Conservation (phyloP, 2,888 invertebrate genomes). For the Ophonus ardosiacus region DNA sequence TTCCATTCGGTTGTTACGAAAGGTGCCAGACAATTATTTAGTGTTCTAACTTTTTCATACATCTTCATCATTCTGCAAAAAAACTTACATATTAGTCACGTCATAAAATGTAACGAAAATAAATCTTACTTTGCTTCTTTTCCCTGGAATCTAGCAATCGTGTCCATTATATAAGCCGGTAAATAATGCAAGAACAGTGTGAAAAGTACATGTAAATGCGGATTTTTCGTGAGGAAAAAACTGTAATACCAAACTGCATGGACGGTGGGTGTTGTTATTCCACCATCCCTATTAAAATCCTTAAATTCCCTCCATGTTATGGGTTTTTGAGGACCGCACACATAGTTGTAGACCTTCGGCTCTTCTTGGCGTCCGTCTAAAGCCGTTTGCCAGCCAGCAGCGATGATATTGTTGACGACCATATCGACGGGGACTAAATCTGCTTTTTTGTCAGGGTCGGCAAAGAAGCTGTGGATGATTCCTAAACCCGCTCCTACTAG, state of each 20-base stretch:
- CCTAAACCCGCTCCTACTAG: constrained; percentile 86
- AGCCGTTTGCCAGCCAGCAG: constrained; percentile 78
- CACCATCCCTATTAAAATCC: constrained; percentile 77
- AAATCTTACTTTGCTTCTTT: constrained; percentile 77
- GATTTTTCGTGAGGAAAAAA: constrained; percentile 80
- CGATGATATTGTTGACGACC: constrained; percentile 85
- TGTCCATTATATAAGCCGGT: constrained; percentile 80
- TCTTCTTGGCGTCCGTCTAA: constrained; percentile 67
- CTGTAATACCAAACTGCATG: constrained; percentile 83
- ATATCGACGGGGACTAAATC: constrained; percentile 90
- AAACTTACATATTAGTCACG: not conserved
- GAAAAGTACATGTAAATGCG: constrained; percentile 79
- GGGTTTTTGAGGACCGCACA: constrained; percentile 88
- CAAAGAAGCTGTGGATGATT: constrained; percentile 83
- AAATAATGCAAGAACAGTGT: constrained; percentile 81
- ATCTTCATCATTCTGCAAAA: constrained; percentile 62
- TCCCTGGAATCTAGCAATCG: constrained; percentile 76
- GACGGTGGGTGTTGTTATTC: constrained; percentile 78
- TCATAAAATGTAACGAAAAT: not conserved
- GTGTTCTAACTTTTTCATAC: constrained; percentile 63
- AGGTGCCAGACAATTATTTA: constrained; percentile 53
- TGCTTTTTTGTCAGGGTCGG: constrained; percentile 80
- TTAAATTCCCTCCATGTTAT: constrained; percentile 85
- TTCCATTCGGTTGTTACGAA: constrained; percentile 63
- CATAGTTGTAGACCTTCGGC: constrained; percentile 88